Conservation (phyloP, 2,888 invertebrate genomes). For the Nasonovia ribisnigri region DNA sequence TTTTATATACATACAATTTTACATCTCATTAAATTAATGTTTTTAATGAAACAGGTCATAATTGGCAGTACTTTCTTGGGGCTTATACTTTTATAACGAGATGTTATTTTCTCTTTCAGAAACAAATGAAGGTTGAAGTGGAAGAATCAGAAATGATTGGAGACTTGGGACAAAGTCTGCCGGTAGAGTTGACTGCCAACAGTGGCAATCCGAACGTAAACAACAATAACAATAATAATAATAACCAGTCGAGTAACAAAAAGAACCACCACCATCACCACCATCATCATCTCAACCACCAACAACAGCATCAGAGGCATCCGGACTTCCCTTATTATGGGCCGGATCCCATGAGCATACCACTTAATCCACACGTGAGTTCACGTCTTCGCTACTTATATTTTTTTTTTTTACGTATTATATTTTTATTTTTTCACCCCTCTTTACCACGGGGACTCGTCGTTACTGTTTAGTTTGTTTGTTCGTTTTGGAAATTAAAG, state of each 20-base stretch:
- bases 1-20: not conserved
- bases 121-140: conserved; percentile 68
- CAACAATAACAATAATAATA: conserved; percentile 62
- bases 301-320: conserved; percentile 68
- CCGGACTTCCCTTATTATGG: conserved; percentile 69
- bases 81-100: not conserved
- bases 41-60: not conserved
- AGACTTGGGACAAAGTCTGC: conserved; percentile 68
- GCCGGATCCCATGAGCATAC: conserved; percentile 67
- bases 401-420: conserved; percentile 13
- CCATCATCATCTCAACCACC: conserved; percentile 51
- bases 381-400: not conserved
- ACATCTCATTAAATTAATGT: not conserved
- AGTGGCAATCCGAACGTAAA: conserved; percentile 53
- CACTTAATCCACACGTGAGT: conserved; percentile 66
- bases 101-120: conserved; percentile 32
- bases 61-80: not conserved
- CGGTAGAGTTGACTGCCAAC: conserved; percentile 68
- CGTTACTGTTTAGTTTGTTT: conserved; percentile 47
- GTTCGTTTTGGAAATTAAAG: conserved; percentile 49
- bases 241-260: conserved; percentile 45
- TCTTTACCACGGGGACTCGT: conserved; percentile 55
- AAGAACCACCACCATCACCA: conserved; percentile 62
- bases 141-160: conserved; percentile 68
- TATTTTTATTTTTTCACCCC: not conserved